Percentiles rank a stretch among this genome's conserved stretches.
phyloP scores from a whole-genome alignment of 2,888 invertebrate genomes.

The Gari tellinella region DNA sequence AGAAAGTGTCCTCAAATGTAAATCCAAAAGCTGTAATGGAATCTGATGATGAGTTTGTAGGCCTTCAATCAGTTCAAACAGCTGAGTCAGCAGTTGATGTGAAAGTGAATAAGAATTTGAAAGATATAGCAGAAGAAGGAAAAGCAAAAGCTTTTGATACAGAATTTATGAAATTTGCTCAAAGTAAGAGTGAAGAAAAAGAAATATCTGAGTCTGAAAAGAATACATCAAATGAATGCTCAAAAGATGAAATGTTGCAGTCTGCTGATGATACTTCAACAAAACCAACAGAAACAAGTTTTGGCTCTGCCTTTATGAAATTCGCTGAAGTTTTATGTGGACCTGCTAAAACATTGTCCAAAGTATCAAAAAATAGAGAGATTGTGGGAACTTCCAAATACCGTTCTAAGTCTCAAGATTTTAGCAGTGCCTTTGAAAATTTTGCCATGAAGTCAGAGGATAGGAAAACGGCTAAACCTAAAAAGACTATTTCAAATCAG shows the following conservation, averaged over 20 bases:
- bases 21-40: constrained; percentile 12
- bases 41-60: constrained; percentile 42
- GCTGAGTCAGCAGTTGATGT: neutral
- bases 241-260: neutral
- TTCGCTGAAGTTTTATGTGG: constrained; percentile 5
- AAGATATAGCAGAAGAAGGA: neutral
- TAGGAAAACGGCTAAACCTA: too few relatives aligned
- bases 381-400: neutral
- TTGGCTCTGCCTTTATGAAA: constrained; percentile 24
- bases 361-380: neutral
- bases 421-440: constrained; percentile 4
- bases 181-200: neutral
- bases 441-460: constrained; percentile 1
- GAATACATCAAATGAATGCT: neutral
- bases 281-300: neutral
- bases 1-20: neutral
- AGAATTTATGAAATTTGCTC: constrained; percentile 36
- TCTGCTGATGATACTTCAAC: neutral
- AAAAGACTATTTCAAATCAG: too few relatives aligned
- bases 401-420: neutral
- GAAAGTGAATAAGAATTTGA: neutral
- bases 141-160: constrained; percentile 21
- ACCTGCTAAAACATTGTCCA: neutral
- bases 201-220: constrained; percentile 1
- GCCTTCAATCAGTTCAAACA: constrained; percentile 5